Conservation (phyloP, 2,888 invertebrate species). For the Aquatica leii region DNA sequence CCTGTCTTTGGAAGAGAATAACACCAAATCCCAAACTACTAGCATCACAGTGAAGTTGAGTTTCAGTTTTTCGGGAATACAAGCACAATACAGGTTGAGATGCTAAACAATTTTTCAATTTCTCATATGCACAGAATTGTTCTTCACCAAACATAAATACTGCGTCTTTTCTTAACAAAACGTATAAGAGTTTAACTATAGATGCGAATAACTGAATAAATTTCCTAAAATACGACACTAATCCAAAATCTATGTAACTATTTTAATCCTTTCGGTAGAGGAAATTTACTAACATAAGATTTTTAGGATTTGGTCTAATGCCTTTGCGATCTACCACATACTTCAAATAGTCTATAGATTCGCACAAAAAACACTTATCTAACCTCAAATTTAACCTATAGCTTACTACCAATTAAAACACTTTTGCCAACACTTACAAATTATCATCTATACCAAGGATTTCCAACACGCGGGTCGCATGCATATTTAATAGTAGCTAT, state of each 20-base stretch:
- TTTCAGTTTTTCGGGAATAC: too few relatives aligned
- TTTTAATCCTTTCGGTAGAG: neutral
- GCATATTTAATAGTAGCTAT: neutral
- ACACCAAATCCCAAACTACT: neutral
- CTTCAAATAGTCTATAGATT: neutral
- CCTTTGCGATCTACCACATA: neutral
- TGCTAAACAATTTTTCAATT: neutral
- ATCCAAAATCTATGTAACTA: slow-evolving; percentile 7
- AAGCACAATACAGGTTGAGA: neutral
- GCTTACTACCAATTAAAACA: neutral
- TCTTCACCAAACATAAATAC: too few relatives aligned
- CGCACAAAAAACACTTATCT: neutral
- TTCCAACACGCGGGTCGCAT: neutral
- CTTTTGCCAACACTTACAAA: too few relatives aligned
- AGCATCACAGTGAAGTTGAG: too few relatives aligned
- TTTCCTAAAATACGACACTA: slow-evolving; percentile 1
- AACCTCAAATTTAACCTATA: neutral
- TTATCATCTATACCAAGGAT: too few relatives aligned
- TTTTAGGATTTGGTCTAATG: slow-evolving; percentile 1
- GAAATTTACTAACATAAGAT: neutral
- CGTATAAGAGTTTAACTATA: too few relatives aligned
- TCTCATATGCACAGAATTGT: neutral
- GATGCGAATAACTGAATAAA: neutral
- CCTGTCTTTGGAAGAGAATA: neutral
- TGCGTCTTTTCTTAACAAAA: too few relatives aligned